Conservation (phyloP, 2,888 invertebrate species). For the Phymatocera aterrima region DNA sequence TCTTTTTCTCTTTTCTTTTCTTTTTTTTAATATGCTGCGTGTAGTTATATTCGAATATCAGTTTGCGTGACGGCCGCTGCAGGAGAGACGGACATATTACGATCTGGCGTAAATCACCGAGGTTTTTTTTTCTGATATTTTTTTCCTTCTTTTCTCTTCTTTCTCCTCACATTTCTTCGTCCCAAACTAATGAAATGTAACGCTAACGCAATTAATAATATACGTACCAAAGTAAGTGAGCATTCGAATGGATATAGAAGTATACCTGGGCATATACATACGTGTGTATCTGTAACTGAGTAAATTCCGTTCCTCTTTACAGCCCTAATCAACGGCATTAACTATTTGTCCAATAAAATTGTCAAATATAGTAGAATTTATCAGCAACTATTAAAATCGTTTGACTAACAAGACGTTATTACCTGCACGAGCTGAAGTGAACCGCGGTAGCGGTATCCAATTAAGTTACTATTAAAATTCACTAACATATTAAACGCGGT, state of each 20-base stretch:
- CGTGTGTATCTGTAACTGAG: not conserved
- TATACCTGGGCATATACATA: not conserved
- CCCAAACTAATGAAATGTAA: not conserved
- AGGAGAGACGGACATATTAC: conserved; percentile 7
- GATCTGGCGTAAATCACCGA: conserved; percentile 21
- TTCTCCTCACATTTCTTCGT: not conserved
- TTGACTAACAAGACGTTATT: conserved; percentile 41
- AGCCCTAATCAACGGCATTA: conserved; percentile 14
- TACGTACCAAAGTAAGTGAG: too few species aligned
- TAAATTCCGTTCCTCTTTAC: conserved; percentile 8
- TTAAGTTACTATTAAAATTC: conserved; percentile 42
- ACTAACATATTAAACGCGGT: conserved; percentile 16
- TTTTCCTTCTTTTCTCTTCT: not conserved
- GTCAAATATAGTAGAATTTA: conserved; percentile 35
- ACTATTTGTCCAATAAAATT: conserved; percentile 43
- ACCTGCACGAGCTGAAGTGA: not conserved
- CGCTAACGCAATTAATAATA: conserved; percentile 6
- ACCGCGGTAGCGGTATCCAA: conserved; percentile 35
- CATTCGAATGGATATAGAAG: too few species aligned
- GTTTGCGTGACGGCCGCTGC: conserved; percentile 25
- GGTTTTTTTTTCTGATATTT: not conserved
- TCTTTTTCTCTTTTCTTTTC: not conserved
- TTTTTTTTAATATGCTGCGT: not conserved
- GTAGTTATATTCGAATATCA: not conserved
- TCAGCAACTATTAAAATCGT: conserved; percentile 34